Base-by-base conservation (phyloP, 2,888 invertebrate genomes). In the Stenodera caucasica region DNA sequence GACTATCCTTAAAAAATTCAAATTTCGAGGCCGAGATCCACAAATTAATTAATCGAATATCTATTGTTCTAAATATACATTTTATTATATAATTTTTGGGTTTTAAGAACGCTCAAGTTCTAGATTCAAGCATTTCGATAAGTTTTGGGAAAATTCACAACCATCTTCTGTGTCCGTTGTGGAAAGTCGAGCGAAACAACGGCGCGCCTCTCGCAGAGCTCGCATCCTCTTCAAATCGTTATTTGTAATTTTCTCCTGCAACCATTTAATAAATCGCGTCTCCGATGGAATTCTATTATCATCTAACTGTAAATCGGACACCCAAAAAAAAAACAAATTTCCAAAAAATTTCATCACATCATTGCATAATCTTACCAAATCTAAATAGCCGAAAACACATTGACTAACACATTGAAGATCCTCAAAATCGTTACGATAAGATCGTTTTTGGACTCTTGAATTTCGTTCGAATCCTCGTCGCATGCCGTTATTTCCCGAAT, bases 241-340 rank as follows among this genome's bases (percentile, higher is more conserved):
- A 33, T 65, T 71, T 30, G 67, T 67, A 6, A 78, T 67, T 61
- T 78, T 75, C 49, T 79, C 78, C 63, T 81, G 80, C 8, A 79
- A 67, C 75, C 77, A 81, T 72, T 78, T 79, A 21, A 80, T 76
- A 26, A 80, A 62, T 57, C 78, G 71, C n/a, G 77, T 75, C 72
- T 81, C 81, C 1, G 81, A 80, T 9, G 80, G 81, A 12, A 75
- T 67, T 60, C 77, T 71, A 57, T 77, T 77, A 55, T 80, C 79
- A 61, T 80, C 80, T 50, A 80, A 66, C 80, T 80, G 63, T 51
- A 76, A 75, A 61, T 32, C 9, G 21, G 26, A 40, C n/a, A 49
- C 6, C 15, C 21, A 30, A 18, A 12, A 52, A 18, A 56, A 60
- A 54, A 60, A 58, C 30, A 29, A 29, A 40, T 26, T 51, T 55